Evolutionary conservation across 2,797 vertebrate genomes (phyloP).

Genomic region (Novumbra hubbsi): DNA sequence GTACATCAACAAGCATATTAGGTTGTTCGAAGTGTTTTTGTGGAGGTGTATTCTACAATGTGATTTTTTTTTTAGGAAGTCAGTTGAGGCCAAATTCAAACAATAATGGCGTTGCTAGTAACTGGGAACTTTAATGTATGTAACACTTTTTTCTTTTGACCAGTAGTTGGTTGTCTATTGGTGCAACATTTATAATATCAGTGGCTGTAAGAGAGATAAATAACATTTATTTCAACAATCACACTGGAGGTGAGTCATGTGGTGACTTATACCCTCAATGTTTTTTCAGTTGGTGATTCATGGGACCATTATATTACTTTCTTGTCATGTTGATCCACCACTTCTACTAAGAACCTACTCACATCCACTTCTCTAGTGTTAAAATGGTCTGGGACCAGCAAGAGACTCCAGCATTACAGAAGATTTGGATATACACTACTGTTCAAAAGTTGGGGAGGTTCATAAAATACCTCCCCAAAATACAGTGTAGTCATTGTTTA

Average conservation of each 20-base stretch:
- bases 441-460: too few relatives aligned
- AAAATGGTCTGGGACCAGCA: background rate
- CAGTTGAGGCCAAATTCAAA: too few relatives aligned
- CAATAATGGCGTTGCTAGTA: too few relatives aligned
- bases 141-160: too few relatives aligned
- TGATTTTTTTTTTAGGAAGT: too few relatives aligned
- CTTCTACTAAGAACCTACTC: background rate
- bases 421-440: background rate
- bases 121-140: too few relatives aligned
- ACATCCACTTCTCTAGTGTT: background rate
- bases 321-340: slow-evolving; percentile 1
- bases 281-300: background rate
- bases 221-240: background rate
- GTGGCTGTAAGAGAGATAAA: background rate
- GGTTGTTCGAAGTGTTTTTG: too few relatives aligned
- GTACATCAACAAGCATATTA: background rate
- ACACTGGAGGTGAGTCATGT: slow-evolving; percentile 1
- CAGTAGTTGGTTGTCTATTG: background rate
- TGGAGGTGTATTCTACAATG: too few relatives aligned
- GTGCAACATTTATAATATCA: background rate
- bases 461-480: too few relatives aligned
- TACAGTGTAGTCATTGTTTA: background rate
- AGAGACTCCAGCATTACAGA: background rate
- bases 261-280: background rate
- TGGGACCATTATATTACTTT: background rate